Percentiles rank a stretch among this genome's conserved stretches.
Conservation (phyloP, 2,888 invertebrate species). For the Hetaerina titia region DNA sequence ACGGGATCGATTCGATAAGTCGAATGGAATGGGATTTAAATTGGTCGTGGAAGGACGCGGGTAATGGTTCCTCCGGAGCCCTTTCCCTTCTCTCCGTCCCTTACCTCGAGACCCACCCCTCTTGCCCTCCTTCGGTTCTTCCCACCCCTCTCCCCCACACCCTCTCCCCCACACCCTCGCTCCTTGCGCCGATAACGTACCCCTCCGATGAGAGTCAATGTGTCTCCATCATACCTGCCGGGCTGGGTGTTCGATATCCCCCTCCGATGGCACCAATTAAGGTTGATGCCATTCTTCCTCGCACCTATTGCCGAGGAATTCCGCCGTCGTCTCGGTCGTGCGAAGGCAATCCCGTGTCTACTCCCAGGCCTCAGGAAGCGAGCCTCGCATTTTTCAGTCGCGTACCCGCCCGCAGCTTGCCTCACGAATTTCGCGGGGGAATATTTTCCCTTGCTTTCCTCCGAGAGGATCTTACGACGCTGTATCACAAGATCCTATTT, state of each 20-base stretch:
- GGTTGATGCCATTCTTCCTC: not conserved
- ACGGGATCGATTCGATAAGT: slow-evolving; percentile 45
- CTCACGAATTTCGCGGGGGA: too few relatives aligned
- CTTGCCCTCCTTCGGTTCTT: not conserved
- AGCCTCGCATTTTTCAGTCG: too few relatives aligned
- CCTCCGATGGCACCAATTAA: not conserved
- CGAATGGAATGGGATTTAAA: slow-evolving; percentile 44
- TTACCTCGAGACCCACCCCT: not conserved
- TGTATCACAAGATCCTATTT: too few relatives aligned
- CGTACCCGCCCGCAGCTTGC: too few relatives aligned
- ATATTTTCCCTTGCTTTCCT: too few relatives aligned
- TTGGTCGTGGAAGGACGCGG: slow-evolving; percentile 38
- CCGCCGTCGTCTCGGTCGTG: not conserved
- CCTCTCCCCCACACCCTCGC: too few relatives aligned
- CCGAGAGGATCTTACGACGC: too few relatives aligned
- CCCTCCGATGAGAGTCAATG: not conserved
- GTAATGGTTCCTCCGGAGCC: not conserved
- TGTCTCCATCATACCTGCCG: not conserved
- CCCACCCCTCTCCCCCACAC: not conserved
- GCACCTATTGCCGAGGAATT: too few relatives aligned
- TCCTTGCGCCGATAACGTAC: not conserved
- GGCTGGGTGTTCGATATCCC: not conserved
- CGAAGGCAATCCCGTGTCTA: not conserved
- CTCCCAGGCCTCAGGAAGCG: not conserved
- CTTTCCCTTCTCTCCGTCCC: not conserved